These are phyloP conservation scores for Drosophila fuyamai DNA, from an alignment of 1,140 invertebrate species.

Conservation along the genomic window DNA sequence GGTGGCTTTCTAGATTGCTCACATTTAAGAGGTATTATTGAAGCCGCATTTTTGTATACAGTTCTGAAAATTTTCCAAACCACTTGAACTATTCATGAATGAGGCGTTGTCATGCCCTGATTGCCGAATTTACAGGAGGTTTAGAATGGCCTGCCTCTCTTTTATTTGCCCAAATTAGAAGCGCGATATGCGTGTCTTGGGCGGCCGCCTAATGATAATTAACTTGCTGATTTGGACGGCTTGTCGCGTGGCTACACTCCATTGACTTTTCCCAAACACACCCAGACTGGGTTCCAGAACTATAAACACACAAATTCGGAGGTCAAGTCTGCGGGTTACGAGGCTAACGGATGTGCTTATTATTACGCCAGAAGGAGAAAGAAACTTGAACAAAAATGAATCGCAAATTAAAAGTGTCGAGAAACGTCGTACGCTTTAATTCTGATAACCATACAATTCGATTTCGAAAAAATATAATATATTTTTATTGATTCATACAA, in stretches of 20 bases:
- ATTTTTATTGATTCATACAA: no score
- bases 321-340: slow-evolving; percentile 17
- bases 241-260: slow-evolving; percentile 70
- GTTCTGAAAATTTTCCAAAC: no score
- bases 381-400: neutral
- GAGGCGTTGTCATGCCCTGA: slow-evolving; percentile 57
- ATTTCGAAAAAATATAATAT: no score
- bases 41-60: slow-evolving; percentile 18
- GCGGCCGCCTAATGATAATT: slow-evolving; percentile 55
- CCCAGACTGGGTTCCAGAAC: slow-evolving; percentile 10
- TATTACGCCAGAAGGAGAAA: slow-evolving; percentile 15
- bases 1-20: slow-evolving; percentile 10
- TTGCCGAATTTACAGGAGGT: slow-evolving; percentile 46
- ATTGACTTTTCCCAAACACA: slow-evolving; percentile 48
- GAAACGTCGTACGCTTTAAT: no score
- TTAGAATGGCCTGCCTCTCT: neutral
- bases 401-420: neutral
- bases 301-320: slow-evolving; percentile 7
- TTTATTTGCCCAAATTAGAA: slow-evolving; percentile 45
- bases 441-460: no score
- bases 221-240: slow-evolving; percentile 56
- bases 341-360: slow-evolving; percentile 28
- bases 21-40: slow-evolving; percentile 12
- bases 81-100: slow-evolving; percentile 3
- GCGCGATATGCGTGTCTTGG: slow-evolving; percentile 58